These are phyloP conservation scores for Tipula lateralis DNA, from an alignment of 2,888 invertebrate species.

Conservation along the genomic window DNA sequence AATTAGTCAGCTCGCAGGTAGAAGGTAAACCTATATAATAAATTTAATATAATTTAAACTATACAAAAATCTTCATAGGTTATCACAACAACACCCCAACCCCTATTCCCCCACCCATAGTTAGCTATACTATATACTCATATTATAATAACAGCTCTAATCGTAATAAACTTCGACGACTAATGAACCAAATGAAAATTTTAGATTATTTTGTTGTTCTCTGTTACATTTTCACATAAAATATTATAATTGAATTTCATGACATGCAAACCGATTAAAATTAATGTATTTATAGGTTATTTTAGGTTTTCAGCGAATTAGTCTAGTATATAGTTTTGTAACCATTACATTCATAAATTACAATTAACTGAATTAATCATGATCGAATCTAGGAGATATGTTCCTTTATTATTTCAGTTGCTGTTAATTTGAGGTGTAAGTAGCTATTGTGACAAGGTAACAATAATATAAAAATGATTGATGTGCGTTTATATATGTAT, in stretches of 20 bases:
- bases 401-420: neutral
- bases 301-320: constrained; percentile 11
- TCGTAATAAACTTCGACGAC: neutral
- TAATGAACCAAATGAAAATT: constrained; percentile 8
- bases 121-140: too few relatives aligned
- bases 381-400: neutral
- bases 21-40: neutral
- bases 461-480: neutral
- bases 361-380: neutral
- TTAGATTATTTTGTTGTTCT: neutral
- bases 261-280: constrained; percentile 15
- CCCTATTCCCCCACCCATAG: too few relatives aligned
- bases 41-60: neutral
- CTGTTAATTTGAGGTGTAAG: neutral
- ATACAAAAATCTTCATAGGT: neutral
- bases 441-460: neutral
- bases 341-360: neutral
- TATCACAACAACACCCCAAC: neutral
- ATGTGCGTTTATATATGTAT: too few relatives aligned
- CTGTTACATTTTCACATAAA: neutral
- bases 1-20: too few relatives aligned
- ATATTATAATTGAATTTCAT: neutral
- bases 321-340: neutral
- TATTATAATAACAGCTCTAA: neutral
- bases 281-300: constrained; percentile 24